These are phyloP conservation scores for Brassicogethes aeneus DNA, from an alignment of 2,888 invertebrate species.

Conservation along the genomic window DNA sequence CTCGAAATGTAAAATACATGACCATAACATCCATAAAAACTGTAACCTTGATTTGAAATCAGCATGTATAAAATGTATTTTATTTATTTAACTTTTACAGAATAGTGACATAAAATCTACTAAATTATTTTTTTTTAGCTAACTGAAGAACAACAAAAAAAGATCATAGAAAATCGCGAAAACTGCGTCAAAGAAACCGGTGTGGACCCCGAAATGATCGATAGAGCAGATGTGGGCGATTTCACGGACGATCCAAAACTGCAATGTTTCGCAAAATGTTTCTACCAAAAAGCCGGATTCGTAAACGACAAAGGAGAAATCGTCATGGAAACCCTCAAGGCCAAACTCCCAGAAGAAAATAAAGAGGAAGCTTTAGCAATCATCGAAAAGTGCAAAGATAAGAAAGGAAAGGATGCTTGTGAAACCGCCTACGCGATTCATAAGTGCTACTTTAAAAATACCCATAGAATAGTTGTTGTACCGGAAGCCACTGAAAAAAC, in stretches of 20 bases:
- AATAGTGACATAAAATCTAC: too few relatives aligned
- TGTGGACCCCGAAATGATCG: constrained; percentile 22
- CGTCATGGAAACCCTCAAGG: constrained; percentile 21
- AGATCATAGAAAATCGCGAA: constrained; percentile 19
- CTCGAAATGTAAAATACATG: too few relatives aligned
- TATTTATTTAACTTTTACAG: too few relatives aligned
- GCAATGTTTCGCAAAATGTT: constrained; percentile 27
- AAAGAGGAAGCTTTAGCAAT: constrained; percentile 20
- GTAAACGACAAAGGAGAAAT: constrained; percentile 21
- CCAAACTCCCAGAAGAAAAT: constrained; percentile 21
- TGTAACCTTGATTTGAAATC: too few relatives aligned
- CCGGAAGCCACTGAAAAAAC: neutral
- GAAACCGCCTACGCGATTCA: constrained; percentile 25
- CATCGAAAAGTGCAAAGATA: constrained; percentile 21
- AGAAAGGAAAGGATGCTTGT: constrained; percentile 22
- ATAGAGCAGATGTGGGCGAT: constrained; percentile 23
- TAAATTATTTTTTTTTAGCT: constrained; percentile 1
- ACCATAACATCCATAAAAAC: too few relatives aligned
- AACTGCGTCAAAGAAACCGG: constrained; percentile 23
- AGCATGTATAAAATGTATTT: too few relatives aligned
- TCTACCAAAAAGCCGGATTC: constrained; percentile 26
- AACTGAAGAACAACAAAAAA: constrained; percentile 19
- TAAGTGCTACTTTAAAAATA: constrained; percentile 24
- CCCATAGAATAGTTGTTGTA: constrained; percentile 7
- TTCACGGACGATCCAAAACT: constrained; percentile 22